Evolutionary conservation across 1,140 invertebrate genomes (phyloP).

Genomic region (Sinella curviseta): DNA sequence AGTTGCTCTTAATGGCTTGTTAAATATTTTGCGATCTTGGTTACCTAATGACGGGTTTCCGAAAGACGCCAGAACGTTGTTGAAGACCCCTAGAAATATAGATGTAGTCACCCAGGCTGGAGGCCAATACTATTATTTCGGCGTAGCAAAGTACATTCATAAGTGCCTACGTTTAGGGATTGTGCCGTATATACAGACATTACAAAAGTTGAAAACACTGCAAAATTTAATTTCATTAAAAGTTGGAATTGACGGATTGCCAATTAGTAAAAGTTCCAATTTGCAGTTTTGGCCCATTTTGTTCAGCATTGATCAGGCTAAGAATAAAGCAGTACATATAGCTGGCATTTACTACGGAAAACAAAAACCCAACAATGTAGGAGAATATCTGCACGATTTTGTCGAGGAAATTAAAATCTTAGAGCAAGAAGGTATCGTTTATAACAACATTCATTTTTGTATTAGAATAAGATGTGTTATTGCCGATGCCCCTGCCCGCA

Average conservation of each 20-base stretch:
- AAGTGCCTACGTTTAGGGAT: not conserved
- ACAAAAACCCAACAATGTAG: constrained; percentile 21
- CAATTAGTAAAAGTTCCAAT: constrained; percentile 22
- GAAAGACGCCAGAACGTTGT: not conserved
- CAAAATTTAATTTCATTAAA: constrained; percentile 13
- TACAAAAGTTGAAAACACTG: not conserved
- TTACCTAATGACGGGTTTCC: not conserved
- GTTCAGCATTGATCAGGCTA: not conserved
- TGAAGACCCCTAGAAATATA: not conserved
- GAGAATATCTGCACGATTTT: constrained; percentile 29
- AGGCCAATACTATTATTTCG: not conserved
- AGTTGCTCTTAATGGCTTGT: not conserved
- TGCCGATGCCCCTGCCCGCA: constrained; percentile 54
- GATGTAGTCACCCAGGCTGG: not conserved
- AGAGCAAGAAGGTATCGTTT: constrained; percentile 22
- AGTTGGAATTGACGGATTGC: constrained; percentile 33
- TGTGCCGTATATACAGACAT: not conserved
- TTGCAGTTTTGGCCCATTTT: constrained; percentile 34
- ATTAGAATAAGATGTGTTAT: constrained; percentile 34
- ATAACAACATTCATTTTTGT: not conserved
- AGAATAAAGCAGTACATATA: constrained; percentile 5
- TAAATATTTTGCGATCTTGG: not conserved
- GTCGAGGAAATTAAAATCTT: constrained; percentile 36
- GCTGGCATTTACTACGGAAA: constrained; percentile 30
- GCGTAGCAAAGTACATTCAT: not conserved